Base-by-base conservation (phyloP, 1,140 invertebrate species). In the Drosophila ercepeae region DNA sequence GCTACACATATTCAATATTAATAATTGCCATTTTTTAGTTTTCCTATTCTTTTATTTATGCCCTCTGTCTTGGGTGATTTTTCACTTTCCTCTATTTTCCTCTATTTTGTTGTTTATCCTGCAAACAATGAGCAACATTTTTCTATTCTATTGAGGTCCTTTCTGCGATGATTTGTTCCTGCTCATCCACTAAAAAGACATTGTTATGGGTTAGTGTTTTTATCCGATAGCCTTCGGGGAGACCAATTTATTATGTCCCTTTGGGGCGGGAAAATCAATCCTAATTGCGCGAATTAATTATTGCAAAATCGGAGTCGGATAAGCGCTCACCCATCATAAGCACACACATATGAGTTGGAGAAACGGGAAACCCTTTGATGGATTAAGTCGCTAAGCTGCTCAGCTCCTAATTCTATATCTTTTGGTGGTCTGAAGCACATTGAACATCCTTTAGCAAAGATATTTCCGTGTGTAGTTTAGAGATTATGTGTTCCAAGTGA, bases 1-100 rank as follows among this genome's bases (percentile, higher is more conserved):
- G 45, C 51, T 79, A 72, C 34, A 72, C 74, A 83, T 83, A 83
- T 83, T 78, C 74, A 78, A 78, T 86, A 81, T 84, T 88, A 76
- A 84, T 84, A 84, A 88, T 84, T 84, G 81, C 81, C 82, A 61
- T 86, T 86, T 76, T 76, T 71, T 61, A 58, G 19, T 39, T 64
- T 60, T 41, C 49, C 5, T 13, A 39, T 14, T 39, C 36, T 39
- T 39, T 39, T 39, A 4, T 39, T 32, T 34, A 3, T 16, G n/a
- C 36, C 4, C 42, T 51, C 50, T 49, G 45, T 36, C 39, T 49
- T 52, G 44, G 32, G 46, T 50, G 29, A n/a, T n/a, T n/a, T n/a
- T n/a, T 9, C 9, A 32, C 9, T 39, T 71, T 69, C n/a, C n/a
- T n/a, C 27, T 13, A 39, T 8, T 16, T 61, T 57, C 27, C 29